These are phyloP conservation scores for Stenodera caucasica DNA, from an alignment of 2,888 invertebrate genomes.

Conservation along the genomic window DNA sequence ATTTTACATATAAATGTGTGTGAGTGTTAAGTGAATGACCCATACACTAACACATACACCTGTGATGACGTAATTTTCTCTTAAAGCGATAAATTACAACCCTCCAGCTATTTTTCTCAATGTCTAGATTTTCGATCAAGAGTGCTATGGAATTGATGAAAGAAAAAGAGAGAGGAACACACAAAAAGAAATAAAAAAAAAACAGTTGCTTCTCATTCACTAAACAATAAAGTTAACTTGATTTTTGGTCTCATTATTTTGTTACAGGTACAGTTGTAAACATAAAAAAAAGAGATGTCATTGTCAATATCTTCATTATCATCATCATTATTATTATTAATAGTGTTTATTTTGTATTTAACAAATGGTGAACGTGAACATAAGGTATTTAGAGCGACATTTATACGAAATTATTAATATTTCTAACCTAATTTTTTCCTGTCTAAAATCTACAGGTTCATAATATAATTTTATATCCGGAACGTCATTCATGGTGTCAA, in stretches of 20 bases:
- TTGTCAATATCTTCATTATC: too few relatives aligned
- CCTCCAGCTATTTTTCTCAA: too few relatives aligned
- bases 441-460: constrained; percentile 65
- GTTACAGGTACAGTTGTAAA: neutral
- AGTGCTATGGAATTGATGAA: too few relatives aligned
- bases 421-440: too few relatives aligned
- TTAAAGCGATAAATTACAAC: neutral
- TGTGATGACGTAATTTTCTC: neutral
- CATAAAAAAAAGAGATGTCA: neutral
- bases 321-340: neutral
- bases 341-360: constrained; percentile 18
- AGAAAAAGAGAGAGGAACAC: too few relatives aligned
- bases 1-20: neutral
- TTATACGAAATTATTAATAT: neutral
- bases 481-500: constrained; percentile 72
- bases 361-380: constrained; percentile 43
- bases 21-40: neutral
- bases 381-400: constrained; percentile 38
- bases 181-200: neutral
- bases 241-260: neutral
- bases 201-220: too few relatives aligned
- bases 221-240: neutral
- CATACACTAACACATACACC: neutral
- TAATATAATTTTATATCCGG: constrained; percentile 70
- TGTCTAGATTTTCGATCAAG: too few relatives aligned